These are phyloP conservation scores for Drosophila macrospina DNA, from an alignment of 2,888 invertebrate species.

Conservation along the genomic window DNA sequence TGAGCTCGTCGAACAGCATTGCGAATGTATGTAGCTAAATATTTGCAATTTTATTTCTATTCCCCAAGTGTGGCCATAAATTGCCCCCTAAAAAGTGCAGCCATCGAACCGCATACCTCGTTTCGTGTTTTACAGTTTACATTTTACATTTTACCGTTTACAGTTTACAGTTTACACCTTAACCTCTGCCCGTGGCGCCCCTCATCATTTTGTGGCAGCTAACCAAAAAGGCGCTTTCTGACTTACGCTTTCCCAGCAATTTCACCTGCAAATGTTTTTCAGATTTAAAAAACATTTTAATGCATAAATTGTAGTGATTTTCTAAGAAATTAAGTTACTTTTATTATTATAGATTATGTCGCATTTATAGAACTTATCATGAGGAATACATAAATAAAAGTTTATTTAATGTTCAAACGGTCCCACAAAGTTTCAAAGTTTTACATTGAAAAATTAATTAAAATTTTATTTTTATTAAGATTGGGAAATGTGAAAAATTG, in stretches of 20 bases:
- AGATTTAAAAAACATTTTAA: too few relatives aligned
- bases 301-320: too few relatives aligned
- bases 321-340: too few relatives aligned
- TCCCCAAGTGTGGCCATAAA: slow-evolving; percentile 69
- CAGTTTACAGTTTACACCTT: slow-evolving; percentile 20
- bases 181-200: slow-evolving; percentile 16
- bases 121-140: slow-evolving; percentile 3
- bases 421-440: too few relatives aligned
- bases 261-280: not conserved
- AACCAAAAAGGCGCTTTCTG: not conserved
- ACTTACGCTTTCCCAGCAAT: not conserved
- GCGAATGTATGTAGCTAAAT: too few relatives aligned
- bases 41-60: slow-evolving; percentile 69
- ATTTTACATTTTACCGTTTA: slow-evolving; percentile 4
- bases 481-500: too few relatives aligned
- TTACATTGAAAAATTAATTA: too few relatives aligned
- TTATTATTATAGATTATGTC: too few relatives aligned
- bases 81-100: slow-evolving; percentile 46
- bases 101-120: slow-evolving; percentile 22
- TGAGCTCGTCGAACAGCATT: not conserved
- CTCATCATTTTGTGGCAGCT: slow-evolving; percentile 11
- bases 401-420: too few relatives aligned
- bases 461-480: too few relatives aligned
- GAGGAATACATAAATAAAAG: too few relatives aligned
- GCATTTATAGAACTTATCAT: too few relatives aligned